Percentiles rank a stretch among this genome's conserved stretches.
Evolutionary conservation across 92 coral and sea anemone species (phyloP).

Genomic region (Epizoanthus rinbou): DNA sequence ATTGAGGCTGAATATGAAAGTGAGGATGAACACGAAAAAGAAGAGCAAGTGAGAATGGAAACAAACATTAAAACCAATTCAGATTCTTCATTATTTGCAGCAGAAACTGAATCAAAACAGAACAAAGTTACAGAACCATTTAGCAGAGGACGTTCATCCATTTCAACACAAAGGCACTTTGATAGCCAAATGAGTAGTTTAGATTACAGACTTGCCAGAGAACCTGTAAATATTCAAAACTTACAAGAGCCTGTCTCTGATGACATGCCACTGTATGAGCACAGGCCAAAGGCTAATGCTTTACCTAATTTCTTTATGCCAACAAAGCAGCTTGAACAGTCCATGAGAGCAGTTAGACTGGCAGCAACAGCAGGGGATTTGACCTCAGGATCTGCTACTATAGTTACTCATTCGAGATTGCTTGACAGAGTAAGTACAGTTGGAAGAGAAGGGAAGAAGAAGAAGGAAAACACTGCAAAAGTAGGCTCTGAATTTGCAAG

Average conservation of each 20-base stretch:
- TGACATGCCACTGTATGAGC: neutral
- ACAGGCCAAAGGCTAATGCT: neutral
- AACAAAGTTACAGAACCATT: neutral
- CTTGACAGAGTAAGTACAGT: slow-evolving; percentile 52
- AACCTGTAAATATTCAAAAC: neutral
- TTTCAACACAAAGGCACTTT: neutral
- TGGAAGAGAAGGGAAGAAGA: slow-evolving; percentile 5
- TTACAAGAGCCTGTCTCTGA: slow-evolving; percentile 1
- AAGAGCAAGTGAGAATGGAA: neutral
- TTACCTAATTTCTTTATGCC: slow-evolving; percentile 96
- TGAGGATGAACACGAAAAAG: neutral
- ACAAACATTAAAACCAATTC: neutral
- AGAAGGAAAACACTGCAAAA: slow-evolving; percentile 19
- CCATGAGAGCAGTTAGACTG: slow-evolving; percentile 86
- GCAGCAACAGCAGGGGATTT: slow-evolving; percentile 59
- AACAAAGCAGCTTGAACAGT: slow-evolving; percentile 82
- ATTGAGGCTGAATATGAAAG: slow-evolving; percentile 11
- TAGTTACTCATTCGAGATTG: slow-evolving; percentile 57
- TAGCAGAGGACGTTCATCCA: neutral
- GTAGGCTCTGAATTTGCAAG: slow-evolving; percentile 63
- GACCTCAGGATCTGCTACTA: neutral
- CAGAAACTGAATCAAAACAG: neutral
- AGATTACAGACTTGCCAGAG: neutral
- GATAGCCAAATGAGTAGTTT: neutral
- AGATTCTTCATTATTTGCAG: neutral